A percentile compares a stretch with the other conserved stretches of the same genome.
These are phyloP conservation scores for Dicaeum eximium DNA, from an alignment of 2,113 vertebrate species.

Conservation along the genomic window DNA sequence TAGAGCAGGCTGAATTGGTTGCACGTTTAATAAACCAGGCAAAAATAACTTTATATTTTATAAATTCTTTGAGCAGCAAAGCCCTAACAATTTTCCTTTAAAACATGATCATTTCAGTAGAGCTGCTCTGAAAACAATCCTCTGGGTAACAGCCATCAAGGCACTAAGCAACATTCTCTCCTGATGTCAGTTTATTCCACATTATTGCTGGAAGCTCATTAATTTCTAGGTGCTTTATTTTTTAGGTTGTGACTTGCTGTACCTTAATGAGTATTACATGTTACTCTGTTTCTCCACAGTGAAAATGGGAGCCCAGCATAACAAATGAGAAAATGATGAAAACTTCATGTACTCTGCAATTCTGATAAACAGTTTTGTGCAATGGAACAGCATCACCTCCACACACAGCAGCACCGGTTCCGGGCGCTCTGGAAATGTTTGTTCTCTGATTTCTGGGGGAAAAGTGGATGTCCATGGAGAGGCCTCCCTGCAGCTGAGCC, in stretches of 20 bases:
- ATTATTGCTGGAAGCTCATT: neutral
- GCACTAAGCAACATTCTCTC: neutral
- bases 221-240: neutral
- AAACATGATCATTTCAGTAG: neutral
- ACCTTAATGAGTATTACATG: neutral
- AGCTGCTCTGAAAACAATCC: neutral
- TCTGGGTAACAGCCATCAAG: neutral
- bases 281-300: neutral
- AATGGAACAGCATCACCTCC: neutral
- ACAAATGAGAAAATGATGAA: neutral
- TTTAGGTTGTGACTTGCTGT: neutral
- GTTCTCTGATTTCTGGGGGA: neutral
- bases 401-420: neutral
- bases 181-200: neutral
- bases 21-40: neutral
- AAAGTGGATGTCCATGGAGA: neutral
- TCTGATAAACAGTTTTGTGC: neutral
- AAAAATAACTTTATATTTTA: neutral
- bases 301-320: neutral
- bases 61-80: neutral
- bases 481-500: neutral
- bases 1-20: neutral
- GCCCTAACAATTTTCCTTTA: neutral
- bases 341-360: neutral
- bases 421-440: neutral